Base-by-base conservation (phyloP, 1,140 invertebrate genomes). In the Reticulitermes speratus region DNA sequence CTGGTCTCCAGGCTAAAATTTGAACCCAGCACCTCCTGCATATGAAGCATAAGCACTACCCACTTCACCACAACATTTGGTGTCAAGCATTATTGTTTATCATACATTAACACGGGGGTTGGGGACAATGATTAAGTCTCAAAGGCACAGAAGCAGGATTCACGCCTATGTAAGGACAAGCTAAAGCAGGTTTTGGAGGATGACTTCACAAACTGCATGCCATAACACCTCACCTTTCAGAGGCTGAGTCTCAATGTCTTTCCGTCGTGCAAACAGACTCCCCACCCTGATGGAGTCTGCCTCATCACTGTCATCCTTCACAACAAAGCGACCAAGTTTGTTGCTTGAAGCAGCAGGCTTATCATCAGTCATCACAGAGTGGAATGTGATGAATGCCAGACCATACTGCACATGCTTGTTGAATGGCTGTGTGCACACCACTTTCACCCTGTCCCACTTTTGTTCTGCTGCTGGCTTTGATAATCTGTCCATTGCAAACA, bases 351-450 rank as follows among this genome's bases (percentile, higher is more conserved):
- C 87, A 83, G 69, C 86, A 75, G 87, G 85, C 44, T 87, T 86
- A 45, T 44, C 65, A 30, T 86, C 85, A 23, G 84, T 88, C 81
- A 91, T 90, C 44, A 90, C 90, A 44, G 93, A 92, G 89, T 94
- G 93, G 19, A 97, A 91, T 88, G 94, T 95, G 52, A 97, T 92
- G 90, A 97, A 97, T 5, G 95, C 94, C 14, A 98, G 89, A 0
- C 97, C 97, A 92, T 94, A 97, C 89, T 95, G 92, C 55, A 94
- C 92, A 87, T 94, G 94, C 89, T 94, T 96, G 89, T 97, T 97
- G 90, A 97, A 98, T 0, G 96, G 96, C 90, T 98, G 97, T 16
- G 95, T 94, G 90, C 97, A 98, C 8, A 97, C 93, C 82, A 98
- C 91, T 91, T 97, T 97, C 3, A 98, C 90, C 81, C 95, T 91